Evolutionary conservation across 2,888 invertebrate genomes (phyloP), one percentile per base, ranked within the genome.

Genomic region (Amiota mariae): DNA sequence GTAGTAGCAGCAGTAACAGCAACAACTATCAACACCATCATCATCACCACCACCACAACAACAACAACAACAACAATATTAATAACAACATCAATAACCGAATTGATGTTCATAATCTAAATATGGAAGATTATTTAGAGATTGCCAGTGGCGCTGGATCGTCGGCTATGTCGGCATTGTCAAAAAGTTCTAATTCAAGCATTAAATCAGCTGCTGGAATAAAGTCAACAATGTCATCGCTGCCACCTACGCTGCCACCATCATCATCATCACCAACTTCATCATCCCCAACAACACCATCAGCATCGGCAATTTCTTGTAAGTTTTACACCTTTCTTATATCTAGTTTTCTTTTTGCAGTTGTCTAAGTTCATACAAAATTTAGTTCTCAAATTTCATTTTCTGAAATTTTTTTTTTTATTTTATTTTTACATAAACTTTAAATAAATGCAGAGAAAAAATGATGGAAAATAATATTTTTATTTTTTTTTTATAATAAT

Each of bases 281-380:
- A 9, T 67, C 66, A 49, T 49, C 46, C n/a, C 13, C 64, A 68
- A 72, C 66, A 78, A 72, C 75, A 77, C 77, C 76, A 73, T 73
- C 15, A 77, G 71, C 75, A 82, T 82, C 90, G 83, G 89, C 88
- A 85, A 88, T 89, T 88, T 90, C 89, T 89, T 89, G 89, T 89
- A 89, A 89, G 90, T 89, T 85, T 82, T 80, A 78, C 72, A 73
- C 75, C 71, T 66, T 71, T 48, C 61, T 64, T 71, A 20, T 20
- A 71, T 36, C 13, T 15, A 66, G 59, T 48, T 59, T 24, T 46
- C 18, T 67, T 64, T 46, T 12, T 47, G 49, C 59, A n/a, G 10
- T 10, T 54, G 24, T n/a, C 70, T 48, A 3, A 24, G 3, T 24
- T 24, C 24, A 24, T 24, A 24, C 24, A 24, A 24, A 24, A 24